Conservation (phyloP, 2,113 vertebrate genomes). For the Macroglossus sobrinus region DNA sequence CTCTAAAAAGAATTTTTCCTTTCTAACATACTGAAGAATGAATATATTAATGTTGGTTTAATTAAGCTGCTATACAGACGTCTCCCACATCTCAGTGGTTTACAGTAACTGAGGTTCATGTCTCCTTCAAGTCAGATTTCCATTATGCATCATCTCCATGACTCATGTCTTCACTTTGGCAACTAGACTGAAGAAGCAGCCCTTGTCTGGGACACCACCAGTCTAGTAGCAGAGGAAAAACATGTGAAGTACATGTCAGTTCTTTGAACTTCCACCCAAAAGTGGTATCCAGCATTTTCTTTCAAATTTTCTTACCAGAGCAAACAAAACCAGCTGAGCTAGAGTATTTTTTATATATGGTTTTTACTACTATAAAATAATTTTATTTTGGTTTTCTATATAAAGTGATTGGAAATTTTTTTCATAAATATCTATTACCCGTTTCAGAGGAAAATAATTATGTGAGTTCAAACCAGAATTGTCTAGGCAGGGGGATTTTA, state of each 20-base stretch:
- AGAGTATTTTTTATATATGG: background rate
- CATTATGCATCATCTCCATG: background rate
- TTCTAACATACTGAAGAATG: background rate
- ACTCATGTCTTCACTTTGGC: background rate
- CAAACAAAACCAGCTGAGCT: background rate
- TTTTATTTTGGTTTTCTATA: background rate
- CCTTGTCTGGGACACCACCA: background rate
- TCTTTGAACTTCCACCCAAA: background rate
- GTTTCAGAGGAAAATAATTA: background rate
- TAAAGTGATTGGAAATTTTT: background rate
- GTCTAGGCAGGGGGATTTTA: background rate
- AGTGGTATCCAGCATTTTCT: background rate
- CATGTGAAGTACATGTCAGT: background rate
- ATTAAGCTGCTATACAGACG: background rate
- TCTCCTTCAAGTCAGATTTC: background rate
- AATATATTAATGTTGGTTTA: background rate
- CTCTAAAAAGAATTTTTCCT: background rate
- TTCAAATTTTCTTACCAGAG: background rate
- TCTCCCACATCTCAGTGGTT: background rate
- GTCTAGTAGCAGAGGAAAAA: background rate
- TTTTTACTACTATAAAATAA: background rate
- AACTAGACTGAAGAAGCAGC: background rate
- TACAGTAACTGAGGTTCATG: background rate
- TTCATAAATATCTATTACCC: background rate
- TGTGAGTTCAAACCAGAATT: background rate